Evolutionary conservation across 2,888 invertebrate genomes (phyloP).

Genomic region (Tholera decimalis): DNA sequence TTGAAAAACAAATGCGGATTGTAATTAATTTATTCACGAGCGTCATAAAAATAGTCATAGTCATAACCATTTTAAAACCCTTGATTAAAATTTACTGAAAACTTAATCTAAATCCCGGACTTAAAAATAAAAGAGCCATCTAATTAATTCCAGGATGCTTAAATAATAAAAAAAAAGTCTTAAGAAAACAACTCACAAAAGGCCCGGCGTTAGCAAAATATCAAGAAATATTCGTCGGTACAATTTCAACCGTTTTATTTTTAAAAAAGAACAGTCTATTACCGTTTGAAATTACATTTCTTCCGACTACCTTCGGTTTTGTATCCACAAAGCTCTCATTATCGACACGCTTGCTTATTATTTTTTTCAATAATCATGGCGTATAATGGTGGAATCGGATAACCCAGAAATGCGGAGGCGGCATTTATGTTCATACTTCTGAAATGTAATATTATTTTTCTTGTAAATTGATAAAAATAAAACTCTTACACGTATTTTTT

Average conservation of each 20-base stretch:
- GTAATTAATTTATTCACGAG: too few species aligned
- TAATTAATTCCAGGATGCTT: conserved; percentile 30
- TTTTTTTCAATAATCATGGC: conserved; percentile 46
- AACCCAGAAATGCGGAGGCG: conserved; percentile 40
- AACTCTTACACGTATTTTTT: too few species aligned
- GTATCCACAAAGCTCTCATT: conserved; percentile 44
- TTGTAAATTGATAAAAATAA: too few species aligned
- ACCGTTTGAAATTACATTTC: conserved; percentile 40
- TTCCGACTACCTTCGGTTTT: conserved; percentile 10
- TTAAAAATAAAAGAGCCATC: conserved; percentile 2
- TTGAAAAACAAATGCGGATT: too few species aligned
- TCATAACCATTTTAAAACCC: background rate
- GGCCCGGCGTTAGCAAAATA: conserved; percentile 2
- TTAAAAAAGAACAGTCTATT: conserved; percentile 25
- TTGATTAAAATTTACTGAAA: background rate
- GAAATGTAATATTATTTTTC: too few species aligned
- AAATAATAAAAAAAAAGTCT: conserved; percentile 17
- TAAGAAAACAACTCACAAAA: background rate
- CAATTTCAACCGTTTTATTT: conserved; percentile 33
- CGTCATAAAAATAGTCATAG: too few species aligned
- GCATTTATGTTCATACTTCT: conserved; percentile 58
- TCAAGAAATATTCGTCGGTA: conserved; percentile 16
- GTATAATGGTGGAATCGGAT: conserved; percentile 26
- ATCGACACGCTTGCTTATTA: conserved; percentile 45
- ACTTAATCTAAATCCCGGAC: conserved; percentile 10